A percentile compares a stretch with the other conserved stretches of the same genome.
These are phyloP conservation scores for Hylaeus anthracinus DNA, from an alignment of 1,140 invertebrate genomes.

Conservation along the genomic window DNA sequence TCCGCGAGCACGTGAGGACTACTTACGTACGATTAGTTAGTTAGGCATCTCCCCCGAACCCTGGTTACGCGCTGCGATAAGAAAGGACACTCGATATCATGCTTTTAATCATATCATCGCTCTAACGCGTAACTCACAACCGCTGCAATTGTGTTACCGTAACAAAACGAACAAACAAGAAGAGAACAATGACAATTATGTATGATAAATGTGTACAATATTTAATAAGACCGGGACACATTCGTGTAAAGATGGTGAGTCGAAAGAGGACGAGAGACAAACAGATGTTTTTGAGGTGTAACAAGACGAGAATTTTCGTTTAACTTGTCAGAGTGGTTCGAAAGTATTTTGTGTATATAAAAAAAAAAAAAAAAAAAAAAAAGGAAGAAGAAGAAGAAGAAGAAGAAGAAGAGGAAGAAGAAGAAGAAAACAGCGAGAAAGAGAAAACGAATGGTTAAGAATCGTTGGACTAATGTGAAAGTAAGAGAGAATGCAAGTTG, in stretches of 20 bases:
- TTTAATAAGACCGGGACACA: constrained; percentile 49
- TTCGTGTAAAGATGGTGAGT: neutral
- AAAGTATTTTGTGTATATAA: constrained; percentile 61
- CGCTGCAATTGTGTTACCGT: constrained; percentile 60
- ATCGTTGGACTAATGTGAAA: no score
- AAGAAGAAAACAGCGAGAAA: neutral
- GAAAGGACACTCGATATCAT: constrained; percentile 68
- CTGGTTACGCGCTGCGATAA: constrained; percentile 61
- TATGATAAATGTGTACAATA: constrained; percentile 68
- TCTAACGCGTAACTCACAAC: constrained; percentile 60
- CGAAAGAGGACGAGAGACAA: neutral
- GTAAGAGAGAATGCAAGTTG: neutral
- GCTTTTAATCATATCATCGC: constrained; percentile 73
- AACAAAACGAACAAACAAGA: constrained; percentile 32
- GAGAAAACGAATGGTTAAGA: neutral
- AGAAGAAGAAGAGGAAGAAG: neutral
- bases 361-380: constrained; percentile 3
- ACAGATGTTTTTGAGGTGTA: constrained; percentile 17
- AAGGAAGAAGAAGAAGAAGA: neutral
- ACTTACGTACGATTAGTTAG: neutral
- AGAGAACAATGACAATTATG: constrained; percentile 46
- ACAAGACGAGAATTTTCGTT: constrained; percentile 8
- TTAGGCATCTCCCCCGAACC: neutral
- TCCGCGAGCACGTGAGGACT: neutral
- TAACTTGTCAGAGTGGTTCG: constrained; percentile 6